Evolutionary conservation across 1,140 invertebrate species (phyloP), one percentile per base, ranked within the genome.

Genomic region (Octopus bimaculoides): DNA sequence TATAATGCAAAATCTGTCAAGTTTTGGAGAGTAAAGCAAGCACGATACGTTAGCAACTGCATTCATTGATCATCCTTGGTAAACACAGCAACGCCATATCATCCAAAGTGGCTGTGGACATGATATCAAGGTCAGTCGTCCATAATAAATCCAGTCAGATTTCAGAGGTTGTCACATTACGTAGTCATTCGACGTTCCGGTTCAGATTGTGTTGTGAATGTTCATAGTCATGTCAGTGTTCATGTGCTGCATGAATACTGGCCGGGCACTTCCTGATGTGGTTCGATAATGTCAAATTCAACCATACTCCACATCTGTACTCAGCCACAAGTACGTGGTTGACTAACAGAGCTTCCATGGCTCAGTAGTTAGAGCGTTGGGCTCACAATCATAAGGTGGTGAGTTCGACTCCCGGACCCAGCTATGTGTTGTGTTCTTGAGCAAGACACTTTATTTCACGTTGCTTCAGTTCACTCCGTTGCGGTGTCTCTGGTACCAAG

Each of bases 201-300:
- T 66, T 66, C 61, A 66, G 61, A n/a, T 66, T 52, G 53, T 77
- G 76, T 77, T 41, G 26, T 77, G 26, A 12, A 77, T 20, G 12
- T 77, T 53, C 61, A n/a, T 66, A 14, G 61, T 1, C 1, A 66
- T 66, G 61, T 66, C 61, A 66, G 61, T 66, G 61, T 66, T 66
- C 61, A 66, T 66, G 61, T 66, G 61, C 61, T 66, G 61, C n/a
- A 66, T n/a, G 61, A 66, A 41, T 41, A 0, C 26, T 2, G 26
- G 26, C 26, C 26, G 26, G 26, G 26, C 26, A 41, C 26, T 0
- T 41, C 26, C 26, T 41, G 26, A 41, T 41, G 2, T 41, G 26
- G n/a, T n/a, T n/a, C n/a, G n/a, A n/a, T n/a, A n/a, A n/a, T n/a
- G n/a, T n/a, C n/a, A n/a, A n/a, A n/a, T n/a, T n/a, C n/a, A n/a